Evolutionary conservation across 35 echinoderm and acorn worm genomes (phyloP), one percentile per base, ranked within the genome.

Genomic region (Holothuria glaberrima): DNA sequence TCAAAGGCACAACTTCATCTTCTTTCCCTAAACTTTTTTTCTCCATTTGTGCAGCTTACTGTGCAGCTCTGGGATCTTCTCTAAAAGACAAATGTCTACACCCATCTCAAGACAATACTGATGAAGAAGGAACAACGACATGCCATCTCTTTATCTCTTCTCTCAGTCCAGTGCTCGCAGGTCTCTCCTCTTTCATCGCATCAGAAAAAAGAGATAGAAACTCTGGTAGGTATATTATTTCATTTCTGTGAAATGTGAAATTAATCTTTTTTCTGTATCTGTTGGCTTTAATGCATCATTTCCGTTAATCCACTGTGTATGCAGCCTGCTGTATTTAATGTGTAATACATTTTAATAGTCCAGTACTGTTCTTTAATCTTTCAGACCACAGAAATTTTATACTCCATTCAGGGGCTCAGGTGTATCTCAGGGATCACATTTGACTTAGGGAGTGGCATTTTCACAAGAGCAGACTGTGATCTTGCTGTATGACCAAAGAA

Each of bases 71-170:
- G 31, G 80, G 80, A 38, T 84, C 80, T 6, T 84, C 80, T 34
- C 80, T 84, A n/a, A 84, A 84, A 63, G 80, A 84, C 19, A 84
- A 84, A 61, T 84, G 80, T 62, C 56, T 84, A 20, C 80, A 58
- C 9, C 80, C 80, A 9, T 36, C 52, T 30, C 54, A 84, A 22
- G 58, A 31, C 0, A 61, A 84, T 17, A 14, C 12, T 46, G 57
- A 36, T 29, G 80, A 84, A 18, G 54, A 84, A 63, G 80, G 58
- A 84, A 20, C 80, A 7, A 84, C 57, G 26, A 84, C 80, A 16
- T 84, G 80, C 30, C 80, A 84, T 46, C 57, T 41, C 9, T 84
- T 61, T n/a, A 52, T 84, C 80, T 41, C 57, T 5, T 84, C 80
- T 59, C 52, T 84, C 21, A 63, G 52, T 21, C 80, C 80, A 20